A percentile compares a stretch with the other conserved stretches of the same genome.
These are phyloP conservation scores for Conus betulinus DNA, from an alignment of 1,140 invertebrate species.

Conservation along the genomic window DNA sequence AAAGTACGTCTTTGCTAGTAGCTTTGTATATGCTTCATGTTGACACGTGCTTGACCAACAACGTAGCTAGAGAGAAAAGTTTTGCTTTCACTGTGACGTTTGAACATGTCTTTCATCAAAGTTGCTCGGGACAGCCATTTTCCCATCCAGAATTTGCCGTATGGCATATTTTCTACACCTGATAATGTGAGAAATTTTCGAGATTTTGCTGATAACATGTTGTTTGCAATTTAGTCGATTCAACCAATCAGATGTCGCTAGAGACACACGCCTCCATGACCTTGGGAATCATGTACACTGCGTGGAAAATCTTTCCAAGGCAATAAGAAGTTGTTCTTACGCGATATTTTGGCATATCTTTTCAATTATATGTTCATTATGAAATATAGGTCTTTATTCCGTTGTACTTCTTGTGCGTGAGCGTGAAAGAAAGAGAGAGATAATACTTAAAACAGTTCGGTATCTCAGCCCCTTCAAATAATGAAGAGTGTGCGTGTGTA, in stretches of 20 bases:
- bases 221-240: background rate
- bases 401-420: too few species aligned
- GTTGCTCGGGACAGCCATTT: conserved; percentile 84
- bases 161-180: conserved; percentile 91
- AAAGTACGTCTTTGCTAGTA: background rate
- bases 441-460: too few species aligned
- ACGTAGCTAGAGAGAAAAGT: background rate
- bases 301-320: too few species aligned
- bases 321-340: too few species aligned
- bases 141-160: conserved; percentile 96
- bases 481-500: too few species aligned
- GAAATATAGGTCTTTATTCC: too few species aligned
- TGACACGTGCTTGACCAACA: background rate
- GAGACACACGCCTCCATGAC: conserved; percentile 29
- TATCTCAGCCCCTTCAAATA: too few species aligned
- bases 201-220: background rate
- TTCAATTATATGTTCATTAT: too few species aligned
- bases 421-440: too few species aligned
- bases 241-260: conserved; percentile 31
- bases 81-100: background rate
- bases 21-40: background rate
- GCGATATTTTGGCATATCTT: too few species aligned
- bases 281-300: background rate
- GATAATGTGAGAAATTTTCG: conserved; percentile 86
- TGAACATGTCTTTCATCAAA: conserved; percentile 77